Conservation (phyloP, 2,797 vertebrate species). For the Hipposideros larvatus region DNA sequence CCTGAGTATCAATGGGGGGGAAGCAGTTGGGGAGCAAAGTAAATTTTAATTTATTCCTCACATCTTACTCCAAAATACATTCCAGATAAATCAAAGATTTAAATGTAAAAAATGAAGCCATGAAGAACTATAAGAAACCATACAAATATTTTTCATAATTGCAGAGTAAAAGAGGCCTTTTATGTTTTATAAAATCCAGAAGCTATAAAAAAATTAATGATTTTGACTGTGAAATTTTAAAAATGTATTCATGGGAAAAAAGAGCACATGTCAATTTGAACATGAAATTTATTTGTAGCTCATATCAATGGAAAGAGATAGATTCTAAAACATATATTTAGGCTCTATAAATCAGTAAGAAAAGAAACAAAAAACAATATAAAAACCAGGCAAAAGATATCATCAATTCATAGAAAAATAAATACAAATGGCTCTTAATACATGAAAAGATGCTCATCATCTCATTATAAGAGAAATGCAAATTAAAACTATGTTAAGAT, state of each 20-base stretch:
- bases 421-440: background rate
- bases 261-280: background rate
- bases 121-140: background rate
- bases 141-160: background rate
- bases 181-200: conserved; percentile 41
- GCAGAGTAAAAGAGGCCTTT: background rate
- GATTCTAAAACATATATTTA: background rate
- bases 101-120: background rate
- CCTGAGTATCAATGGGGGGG: background rate
- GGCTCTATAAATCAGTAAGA: background rate
- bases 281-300: background rate
- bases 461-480: background rate
- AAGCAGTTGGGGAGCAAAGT: background rate
- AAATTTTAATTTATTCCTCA: background rate
- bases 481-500: background rate
- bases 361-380: background rate
- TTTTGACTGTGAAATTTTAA: background rate
- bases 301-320: background rate
- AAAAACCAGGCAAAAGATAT: background rate
- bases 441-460: background rate
- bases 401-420: background rate
- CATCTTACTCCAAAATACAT: background rate
- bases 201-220: background rate
- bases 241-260: background rate
- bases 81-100: background rate